These are phyloP conservation scores for Sweltsa coloradensis DNA, from an alignment of 1,140 invertebrate species.

Conservation along the genomic window DNA sequence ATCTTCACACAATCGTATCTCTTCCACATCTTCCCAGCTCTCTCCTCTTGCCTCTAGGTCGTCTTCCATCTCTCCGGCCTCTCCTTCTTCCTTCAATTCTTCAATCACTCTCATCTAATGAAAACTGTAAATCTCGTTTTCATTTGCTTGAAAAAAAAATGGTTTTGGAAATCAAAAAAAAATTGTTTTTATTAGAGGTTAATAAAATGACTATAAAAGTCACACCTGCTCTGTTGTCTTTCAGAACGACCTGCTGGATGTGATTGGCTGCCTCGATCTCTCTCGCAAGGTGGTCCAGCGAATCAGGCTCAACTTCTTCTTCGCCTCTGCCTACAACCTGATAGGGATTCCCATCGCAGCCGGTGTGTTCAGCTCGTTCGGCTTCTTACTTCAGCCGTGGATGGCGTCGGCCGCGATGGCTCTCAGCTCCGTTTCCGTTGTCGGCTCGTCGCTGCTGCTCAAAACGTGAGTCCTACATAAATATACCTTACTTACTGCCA, in stretches of 20 bases:
- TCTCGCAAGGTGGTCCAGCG: conserved; percentile 83
- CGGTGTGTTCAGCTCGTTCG: conserved; percentile 79
- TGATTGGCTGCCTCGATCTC: conserved; percentile 86
- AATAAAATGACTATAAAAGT: too few relatives aligned
- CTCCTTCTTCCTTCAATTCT: too few relatives aligned
- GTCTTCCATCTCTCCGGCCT: too few relatives aligned
- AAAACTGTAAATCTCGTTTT: too few relatives aligned
- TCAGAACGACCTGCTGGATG: conserved; percentile 91
- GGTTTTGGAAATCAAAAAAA: too few relatives aligned
- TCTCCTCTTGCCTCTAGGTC: too few relatives aligned
- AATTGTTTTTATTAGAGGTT: too few relatives aligned
- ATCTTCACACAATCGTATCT: too few relatives aligned
- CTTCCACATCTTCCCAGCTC: too few relatives aligned
- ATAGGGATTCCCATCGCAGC: conserved; percentile 95
- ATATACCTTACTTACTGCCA: too few relatives aligned
- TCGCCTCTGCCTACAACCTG: conserved; percentile 95
- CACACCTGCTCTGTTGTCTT: conserved; percentile 20
- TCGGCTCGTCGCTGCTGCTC: conserved; percentile 84
- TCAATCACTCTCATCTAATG: too few relatives aligned
- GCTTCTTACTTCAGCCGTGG: conserved; percentile 85
- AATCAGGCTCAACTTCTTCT: conserved; percentile 94
- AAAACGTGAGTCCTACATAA: conserved; percentile 80
- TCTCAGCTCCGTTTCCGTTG: conserved; percentile 92
- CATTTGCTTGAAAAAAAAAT: too few relatives aligned
- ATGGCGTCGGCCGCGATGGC: conserved; percentile 99